Evolutionary conservation across 2,888 invertebrate genomes (phyloP), one percentile per base, ranked within the genome.

Genomic region (Macaria notata): DNA sequence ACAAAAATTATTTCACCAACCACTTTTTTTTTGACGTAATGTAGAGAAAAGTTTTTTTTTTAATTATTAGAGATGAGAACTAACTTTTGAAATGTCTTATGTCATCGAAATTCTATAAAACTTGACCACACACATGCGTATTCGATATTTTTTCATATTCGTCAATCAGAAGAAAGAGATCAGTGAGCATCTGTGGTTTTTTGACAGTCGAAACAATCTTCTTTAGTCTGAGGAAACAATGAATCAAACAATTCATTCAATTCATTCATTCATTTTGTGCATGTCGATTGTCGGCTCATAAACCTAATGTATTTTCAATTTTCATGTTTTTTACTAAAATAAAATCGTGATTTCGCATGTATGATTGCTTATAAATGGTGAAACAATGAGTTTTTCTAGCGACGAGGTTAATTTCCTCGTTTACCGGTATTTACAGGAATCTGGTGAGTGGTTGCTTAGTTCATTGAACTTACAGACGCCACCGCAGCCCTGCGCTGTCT

Each of bases 341-440:
- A 30, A n/a, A 36, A 44, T 29, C n/a, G 52, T 46, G 19, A 38
- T 51, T 51, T 45, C 49, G 4, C 9, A 41, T 43, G 31, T n/a
- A 54, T 50, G 50, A 33, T 50, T 33, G 33, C 7, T 43, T 39
- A 1, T 36, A 41, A 39, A 36, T 29, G 4, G 45, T 39, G 44
- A 7, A 45, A 65, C 49, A 74, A 99, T 99, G 99, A 99, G 98
- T 94, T 98, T 99, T 90, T 98, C 98, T 72, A 99, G 98, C 88
- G 99, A 99, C 90, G 99, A 99, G 94, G 98, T 99, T 7, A 99
- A 99, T 91, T 99, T 98, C 89, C 93, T 99, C 70, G 98, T 99
- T 62, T 99, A 99, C 88, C 94, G 99, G 78, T 99, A 99, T 88
- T 93, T 99, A 64, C 98, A 99, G 86, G 99, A 99, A 92, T 98